Base-by-base conservation (phyloP, 1,140 invertebrate genomes). In the Elymnias hypermnestra region DNA sequence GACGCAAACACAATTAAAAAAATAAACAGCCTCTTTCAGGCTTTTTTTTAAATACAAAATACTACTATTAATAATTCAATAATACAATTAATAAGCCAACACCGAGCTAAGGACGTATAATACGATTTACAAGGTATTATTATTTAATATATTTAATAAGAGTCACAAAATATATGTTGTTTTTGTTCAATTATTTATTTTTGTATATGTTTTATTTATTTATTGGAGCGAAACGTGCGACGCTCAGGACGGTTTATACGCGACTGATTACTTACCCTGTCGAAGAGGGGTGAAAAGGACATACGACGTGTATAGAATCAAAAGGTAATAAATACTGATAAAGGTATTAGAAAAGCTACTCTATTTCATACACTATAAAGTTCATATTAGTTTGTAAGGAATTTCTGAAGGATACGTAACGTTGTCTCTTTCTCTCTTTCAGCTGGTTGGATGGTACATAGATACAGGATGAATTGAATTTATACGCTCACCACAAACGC, bases 381-480 rank as follows among this genome's bases (percentile, higher is more conserved):
- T 28, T 31, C 3, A 57, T 25, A 40, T 44, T 72, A 3, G 5
- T 8, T 5, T 57, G 31, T 3, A 0, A 10, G n/a, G 5, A 42
- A 54, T 45, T 53, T 81, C 68, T 70, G 71, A 75, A 79, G 74
- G 77, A 81, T 72, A 51, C 60, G 39, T 78, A 47, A 22, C 38
- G 42, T 53, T 46, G 50, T 84, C 77, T 61, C 65, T 45, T 64
- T 84, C 65, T 53, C 64, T 53, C 77, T 56, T 57, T 71, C 60
- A 47, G 63, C 67, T 72, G 78, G 69, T 78, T 81, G 74, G 76
- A 65, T 52, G 57, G 57, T 70, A 73, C 63, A 68, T 49, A 77
- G 67, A 83, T 70, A 74, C 72, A 73, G 66, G 65, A 73, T 70
- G 70, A 82, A 83, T 81, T 79, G 66, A 79, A 81, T 81, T 79